Evolutionary conservation across 2,113 vertebrate species (phyloP), one percentile per base, ranked within the genome.

Genomic region (Otus sunia): DNA sequence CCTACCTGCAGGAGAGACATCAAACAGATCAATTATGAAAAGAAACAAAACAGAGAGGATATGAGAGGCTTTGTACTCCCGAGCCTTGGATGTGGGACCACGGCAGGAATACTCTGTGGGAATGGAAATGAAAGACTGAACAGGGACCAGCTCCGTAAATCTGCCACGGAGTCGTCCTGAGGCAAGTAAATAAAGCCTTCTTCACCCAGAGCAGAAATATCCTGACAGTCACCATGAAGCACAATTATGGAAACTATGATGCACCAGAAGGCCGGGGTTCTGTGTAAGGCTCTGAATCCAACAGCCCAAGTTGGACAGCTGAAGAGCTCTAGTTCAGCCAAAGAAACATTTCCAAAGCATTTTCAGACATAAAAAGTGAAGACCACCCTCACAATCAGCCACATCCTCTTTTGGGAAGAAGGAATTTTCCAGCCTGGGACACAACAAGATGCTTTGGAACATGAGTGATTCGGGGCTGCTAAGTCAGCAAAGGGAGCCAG

Each of bases 221-320:
- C 58, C 77, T 3, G 10, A 21, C 22, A 30, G 39, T 12, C 25
- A 10, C 60, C 22, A 36, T 0, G 22, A 32, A 60, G 47, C 9
- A 20, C 0, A 0, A 36, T 30, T 23, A 7, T 5, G 45, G 58
- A 39, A 62, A 62, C 2, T 3, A 6, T 1, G 13, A 22, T 9
- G 56, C 56, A 21, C 29, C 74, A 62, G 27, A 41, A 19, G n/a
- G 36, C 13, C 2, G 3, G 12, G n/a, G 8, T 9, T 36, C 78
- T 39, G 9, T 6, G 34, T 6, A n/a, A 32, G n/a, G 66, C 14
- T 66, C 47, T 60, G 12, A 32, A 4, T 5, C 15, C 78, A 68
- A 64, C 59, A 78, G 47, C 18, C 32, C 50, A 10, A 27, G 50
- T 8, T 32, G n/a, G 39, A 6, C 53, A 52, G 60, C 41, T 17